Evolutionary conservation across 2,113 vertebrate genomes (phyloP), one percentile per base, ranked within the genome.

Genomic region (Murina feae): DNA sequence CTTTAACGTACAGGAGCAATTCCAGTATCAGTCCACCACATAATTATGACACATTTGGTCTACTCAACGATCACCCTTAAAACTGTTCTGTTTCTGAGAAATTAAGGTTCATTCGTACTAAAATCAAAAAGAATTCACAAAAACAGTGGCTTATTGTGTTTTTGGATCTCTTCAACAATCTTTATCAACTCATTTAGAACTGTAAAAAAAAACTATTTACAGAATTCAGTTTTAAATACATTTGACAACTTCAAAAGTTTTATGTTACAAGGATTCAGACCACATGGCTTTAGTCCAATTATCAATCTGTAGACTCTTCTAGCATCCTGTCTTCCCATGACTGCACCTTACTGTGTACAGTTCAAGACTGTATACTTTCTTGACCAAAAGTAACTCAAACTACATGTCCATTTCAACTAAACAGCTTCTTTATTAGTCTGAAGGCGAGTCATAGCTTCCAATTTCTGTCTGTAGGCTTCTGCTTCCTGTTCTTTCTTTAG

Each of bases 401-500:
- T 90, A 95, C 89, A 75, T 42, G 97, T 98, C 97, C 96, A 30
- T 81, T 93, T 96, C 93, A 39, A 95, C 96, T 97, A 99, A 86
- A 98, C 98, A 21, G 98, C 98, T 98, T 99, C 99, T 98, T 99
- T 99, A 94, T 98, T 98, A 90, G 98, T 98, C 97, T 99, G 98
- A 90, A 98, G 98, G 81, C 99, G 98, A 44, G 98, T 98, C 98
- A 99, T 99, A 28, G 99, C 99, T 97, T 99, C 99, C 96, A 99
- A 97, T 91, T 99, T 99, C 98, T 98, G 99, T 93, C 99, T 98
- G 97, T 99, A 99, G 37, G 98, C 98, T 79, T 99, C 99, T 21
- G 99, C 99, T 96, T 99, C 99, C 97, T 99, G 98, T 28, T 99
- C 99, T 94, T 99, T 99, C 97, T 99, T 99, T 87, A 99, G 96